These are phyloP conservation scores for Crenuchus spilurus DNA, from an alignment of 2,797 vertebrate species.

Conservation along the genomic window DNA sequence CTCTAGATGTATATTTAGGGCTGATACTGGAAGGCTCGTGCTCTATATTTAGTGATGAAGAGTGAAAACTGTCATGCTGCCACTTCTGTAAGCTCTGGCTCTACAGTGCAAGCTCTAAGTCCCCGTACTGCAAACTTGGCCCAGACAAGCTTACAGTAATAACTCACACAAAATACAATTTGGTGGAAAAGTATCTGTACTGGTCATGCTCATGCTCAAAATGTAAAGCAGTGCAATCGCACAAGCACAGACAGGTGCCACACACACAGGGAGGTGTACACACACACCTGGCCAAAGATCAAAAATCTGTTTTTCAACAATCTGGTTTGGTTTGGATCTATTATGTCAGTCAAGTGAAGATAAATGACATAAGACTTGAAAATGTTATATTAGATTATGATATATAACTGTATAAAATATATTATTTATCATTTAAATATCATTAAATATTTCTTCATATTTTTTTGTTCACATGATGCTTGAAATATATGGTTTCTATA, in stretches of 20 bases:
- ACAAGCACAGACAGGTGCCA: not conserved
- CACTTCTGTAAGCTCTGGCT: not conserved
- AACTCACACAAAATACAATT: not conserved
- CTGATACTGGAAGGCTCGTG: not conserved
- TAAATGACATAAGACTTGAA: too few relatives aligned
- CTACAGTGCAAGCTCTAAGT: not conserved
- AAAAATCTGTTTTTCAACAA: too few relatives aligned
- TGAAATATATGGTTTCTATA: too few relatives aligned
- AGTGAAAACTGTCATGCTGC: slow-evolving; percentile 9
- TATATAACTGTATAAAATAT: too few relatives aligned
- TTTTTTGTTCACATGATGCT: too few relatives aligned
- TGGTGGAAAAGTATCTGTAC: not conserved
- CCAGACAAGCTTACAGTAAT: slow-evolving; percentile 8
- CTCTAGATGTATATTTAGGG: slow-evolving; percentile 27
- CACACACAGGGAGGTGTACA: too few relatives aligned
- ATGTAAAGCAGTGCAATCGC: not conserved
- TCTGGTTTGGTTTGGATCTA: too few relatives aligned
- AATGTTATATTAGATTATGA: too few relatives aligned
- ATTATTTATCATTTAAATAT: too few relatives aligned
- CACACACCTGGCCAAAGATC: too few relatives aligned
- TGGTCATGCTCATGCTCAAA: not conserved
- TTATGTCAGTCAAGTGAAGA: too few relatives aligned
- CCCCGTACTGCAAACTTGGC: not conserved
- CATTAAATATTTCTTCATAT: too few relatives aligned
- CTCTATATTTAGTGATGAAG: slow-evolving; percentile 11